These are phyloP conservation scores for Otocyon megalotis DNA, from an alignment of 2,113 vertebrate genomes.

Conservation along the genomic window DNA sequence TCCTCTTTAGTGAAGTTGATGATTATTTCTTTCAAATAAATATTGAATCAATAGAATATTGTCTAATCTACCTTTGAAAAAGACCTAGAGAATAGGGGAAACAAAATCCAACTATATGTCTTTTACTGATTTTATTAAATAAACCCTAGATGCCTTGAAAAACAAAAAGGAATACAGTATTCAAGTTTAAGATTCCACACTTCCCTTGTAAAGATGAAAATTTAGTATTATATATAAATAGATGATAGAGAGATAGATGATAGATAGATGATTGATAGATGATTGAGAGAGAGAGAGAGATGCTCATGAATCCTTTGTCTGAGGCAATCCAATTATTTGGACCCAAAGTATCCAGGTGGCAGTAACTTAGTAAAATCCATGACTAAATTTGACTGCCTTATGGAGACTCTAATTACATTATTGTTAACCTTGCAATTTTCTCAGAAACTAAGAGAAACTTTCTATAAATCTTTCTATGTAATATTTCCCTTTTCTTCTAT, in stretches of 20 bases:
- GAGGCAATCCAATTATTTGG: slow-evolving; percentile 6
- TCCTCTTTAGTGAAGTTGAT: slow-evolving; percentile 25
- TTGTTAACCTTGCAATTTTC: not conserved
- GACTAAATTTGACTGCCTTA: not conserved
- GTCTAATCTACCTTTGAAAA: not conserved
- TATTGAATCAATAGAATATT: not conserved
- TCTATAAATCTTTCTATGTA: not conserved
- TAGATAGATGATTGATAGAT: not conserved
- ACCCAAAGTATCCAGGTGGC: not conserved
- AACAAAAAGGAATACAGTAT: not conserved
- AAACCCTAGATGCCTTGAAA: not conserved
- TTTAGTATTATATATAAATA: not conserved
- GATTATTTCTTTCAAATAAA: slow-evolving; percentile 28
- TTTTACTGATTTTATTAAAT: slow-evolving; percentile 42
- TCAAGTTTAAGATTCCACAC: not conserved
- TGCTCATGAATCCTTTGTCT: not conserved
- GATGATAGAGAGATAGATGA: not conserved
- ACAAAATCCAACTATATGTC: not conserved
- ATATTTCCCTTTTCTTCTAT: not conserved
- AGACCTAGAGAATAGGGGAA: not conserved
- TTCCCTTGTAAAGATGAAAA: slow-evolving; percentile 27
- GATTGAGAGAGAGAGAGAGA: not conserved
- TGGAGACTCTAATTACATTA: slow-evolving; percentile 19
- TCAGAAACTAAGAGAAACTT: not conserved
- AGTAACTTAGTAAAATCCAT: not conserved